Conservation (phyloP, 1,140 invertebrate genomes). For the Drosophila arizonae region DNA sequence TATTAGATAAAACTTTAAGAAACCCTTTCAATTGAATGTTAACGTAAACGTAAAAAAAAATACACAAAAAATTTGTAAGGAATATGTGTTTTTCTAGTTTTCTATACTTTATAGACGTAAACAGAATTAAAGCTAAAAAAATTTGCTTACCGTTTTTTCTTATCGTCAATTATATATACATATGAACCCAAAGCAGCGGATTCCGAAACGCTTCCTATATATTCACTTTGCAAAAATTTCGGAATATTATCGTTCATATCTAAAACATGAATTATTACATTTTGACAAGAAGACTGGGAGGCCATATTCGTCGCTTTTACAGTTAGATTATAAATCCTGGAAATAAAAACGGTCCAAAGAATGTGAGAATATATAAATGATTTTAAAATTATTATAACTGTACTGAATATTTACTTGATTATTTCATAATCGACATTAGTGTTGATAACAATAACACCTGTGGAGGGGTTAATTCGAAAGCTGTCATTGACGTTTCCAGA, state of each 20-base stretch:
- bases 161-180: conserved; percentile 85
- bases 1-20: no score
- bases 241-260: conserved; percentile 95
- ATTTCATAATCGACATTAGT: conserved; percentile 91
- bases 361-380: no score
- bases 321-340: conserved; percentile 91
- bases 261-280: conserved; percentile 89
- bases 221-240: conserved; percentile 87
- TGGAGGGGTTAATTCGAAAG: conserved; percentile 93
- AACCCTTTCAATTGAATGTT: no score
- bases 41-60: no score
- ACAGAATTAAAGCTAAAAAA: no score
- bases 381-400: no score
- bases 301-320: conserved; percentile 94
- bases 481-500: conserved; percentile 89
- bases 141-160: conserved; percentile 53
- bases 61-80: no score
- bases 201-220: conserved; percentile 89
- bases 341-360: background rate
- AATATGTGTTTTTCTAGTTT: no score
- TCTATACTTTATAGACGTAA: no score
- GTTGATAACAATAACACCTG: conserved; percentile 90
- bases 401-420: conserved; percentile 69
- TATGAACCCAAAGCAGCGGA: conserved; percentile 88
- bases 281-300: conserved; percentile 86